Evolutionary conservation across 2,888 invertebrate species (phyloP), one percentile per base, ranked within the genome.

Genomic region (Petrophora chlorosata): DNA sequence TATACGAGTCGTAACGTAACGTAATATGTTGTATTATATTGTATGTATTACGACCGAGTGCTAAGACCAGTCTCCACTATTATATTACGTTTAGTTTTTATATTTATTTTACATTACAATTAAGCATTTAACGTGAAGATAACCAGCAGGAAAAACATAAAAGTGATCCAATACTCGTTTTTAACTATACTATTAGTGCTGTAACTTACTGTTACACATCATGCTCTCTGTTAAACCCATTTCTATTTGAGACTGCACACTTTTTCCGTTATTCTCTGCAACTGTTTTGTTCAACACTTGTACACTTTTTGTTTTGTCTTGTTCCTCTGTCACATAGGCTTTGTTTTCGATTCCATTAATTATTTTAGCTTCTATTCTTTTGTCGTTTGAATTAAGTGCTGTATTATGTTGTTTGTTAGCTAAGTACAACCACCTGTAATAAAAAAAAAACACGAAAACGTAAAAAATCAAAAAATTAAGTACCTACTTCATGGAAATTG

Each of bases 341-440:
- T 85, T 85, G 50, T 90, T 89, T 44, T 85, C 85, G 8, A 85
- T 62, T 3, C 91, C 90, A 7, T 76, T 78, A 2, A 48, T 12
- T 42, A 63, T 60, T 12, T 67, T 70, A n/a, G 52, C 56, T 23
- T 65, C 71, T 32, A 60, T 61, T 56, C 53, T 77, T 33, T 59
- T 76, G 32, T 63, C 61, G 17, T 64, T 64, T 48, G 47, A 47
- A 49, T 68, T 62, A 39, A 65, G 50, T 55, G 69, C 58, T 49
- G 65, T 63, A 14, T 53, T 65, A 42, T 94, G 92, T 65, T 92
- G 92, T 65, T 92, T 92, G 65, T 94, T 93, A 38, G 93, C 93
- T 57, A 92, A 80, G 75, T 94, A 94, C 77, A 94, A 87, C 94
- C 94, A 94, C 44, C 94, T 94, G 77, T 39, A 89, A 90, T 16